Conservation (phyloP, 2,113 vertebrate species). For the Mellivora capensis region DNA sequence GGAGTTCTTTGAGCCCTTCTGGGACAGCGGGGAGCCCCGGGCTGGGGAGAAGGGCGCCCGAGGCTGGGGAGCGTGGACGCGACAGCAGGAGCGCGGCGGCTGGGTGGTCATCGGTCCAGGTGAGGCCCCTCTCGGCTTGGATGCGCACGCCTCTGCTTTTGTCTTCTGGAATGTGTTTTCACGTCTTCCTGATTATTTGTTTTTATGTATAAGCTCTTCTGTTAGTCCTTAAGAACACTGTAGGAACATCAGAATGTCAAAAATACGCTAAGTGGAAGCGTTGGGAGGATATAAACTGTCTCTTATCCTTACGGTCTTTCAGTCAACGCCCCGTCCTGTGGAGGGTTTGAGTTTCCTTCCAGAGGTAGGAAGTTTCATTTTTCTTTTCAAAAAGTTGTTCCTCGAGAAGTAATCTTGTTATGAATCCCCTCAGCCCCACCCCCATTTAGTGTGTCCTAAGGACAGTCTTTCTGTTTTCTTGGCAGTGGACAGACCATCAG, state of each 20-base stretch:
- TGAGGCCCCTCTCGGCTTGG: slow-evolving; percentile 46
- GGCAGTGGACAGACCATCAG: background rate
- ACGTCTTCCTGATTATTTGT: background rate
- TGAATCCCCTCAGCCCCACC: too few species aligned
- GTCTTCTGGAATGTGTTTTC: background rate
- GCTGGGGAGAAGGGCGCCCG: slow-evolving; percentile 92
- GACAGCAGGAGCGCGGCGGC: slow-evolving; percentile 95
- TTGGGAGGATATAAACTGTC: background rate
- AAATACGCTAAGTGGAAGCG: background rate
- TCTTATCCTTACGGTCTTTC: background rate
- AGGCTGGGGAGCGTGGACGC: slow-evolving; percentile 97
- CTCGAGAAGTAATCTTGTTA: too few species aligned
- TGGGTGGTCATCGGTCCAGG: slow-evolving; percentile 90
- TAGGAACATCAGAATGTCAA: background rate
- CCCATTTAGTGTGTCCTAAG: too few species aligned
- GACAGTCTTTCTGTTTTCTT: background rate
- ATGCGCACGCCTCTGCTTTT: fast-evolving
- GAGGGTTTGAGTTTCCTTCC: background rate
- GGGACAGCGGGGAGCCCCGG: slow-evolving; percentile 95
- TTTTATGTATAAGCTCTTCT: background rate
- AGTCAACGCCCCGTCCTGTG: fast-evolving
- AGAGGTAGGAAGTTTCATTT: background rate
- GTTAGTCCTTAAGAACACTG: background rate
- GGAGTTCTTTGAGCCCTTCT: slow-evolving; percentile 96
- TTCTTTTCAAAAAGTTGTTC: background rate